phyloP scores from a whole-genome alignment of 2,888 invertebrate species.

The Oasisia sp. region DNA sequence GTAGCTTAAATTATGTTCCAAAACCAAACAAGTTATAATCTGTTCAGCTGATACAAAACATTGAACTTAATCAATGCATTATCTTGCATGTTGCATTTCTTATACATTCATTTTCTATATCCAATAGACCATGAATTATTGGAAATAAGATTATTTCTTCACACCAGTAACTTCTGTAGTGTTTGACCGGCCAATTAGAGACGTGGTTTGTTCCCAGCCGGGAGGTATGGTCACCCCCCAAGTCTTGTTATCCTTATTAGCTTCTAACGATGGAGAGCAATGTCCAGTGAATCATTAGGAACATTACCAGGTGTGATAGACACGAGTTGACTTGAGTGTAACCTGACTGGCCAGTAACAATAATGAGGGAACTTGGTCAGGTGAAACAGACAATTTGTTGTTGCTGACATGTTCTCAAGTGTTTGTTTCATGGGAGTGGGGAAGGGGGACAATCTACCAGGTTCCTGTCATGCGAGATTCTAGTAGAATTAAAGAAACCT shows the following conservation, averaged over 20 bases:
- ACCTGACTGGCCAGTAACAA: neutral
- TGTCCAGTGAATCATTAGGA: neutral
- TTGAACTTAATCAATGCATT: neutral
- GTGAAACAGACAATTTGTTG: neutral
- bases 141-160: neutral
- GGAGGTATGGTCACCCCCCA: neutral
- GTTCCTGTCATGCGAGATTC: neutral
- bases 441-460: neutral
- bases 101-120: neutral
- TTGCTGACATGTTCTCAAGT: neutral
- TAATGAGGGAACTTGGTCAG: neutral
- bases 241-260: neutral
- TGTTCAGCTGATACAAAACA: neutral
- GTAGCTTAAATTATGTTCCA: neutral
- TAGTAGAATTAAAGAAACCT: neutral
- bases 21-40: neutral
- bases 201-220: neutral
- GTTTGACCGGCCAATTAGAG: neutral
- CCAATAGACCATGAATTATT: neutral
- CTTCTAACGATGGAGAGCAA: neutral
- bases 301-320: neutral
- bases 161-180: neutral
- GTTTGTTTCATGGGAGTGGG: neutral
- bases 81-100: neutral
- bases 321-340: neutral